Evolutionary conservation across 2,797 vertebrate genomes (phyloP), one percentile per base, ranked within the genome.

Genomic region (Sebastes iracundus): DNA sequence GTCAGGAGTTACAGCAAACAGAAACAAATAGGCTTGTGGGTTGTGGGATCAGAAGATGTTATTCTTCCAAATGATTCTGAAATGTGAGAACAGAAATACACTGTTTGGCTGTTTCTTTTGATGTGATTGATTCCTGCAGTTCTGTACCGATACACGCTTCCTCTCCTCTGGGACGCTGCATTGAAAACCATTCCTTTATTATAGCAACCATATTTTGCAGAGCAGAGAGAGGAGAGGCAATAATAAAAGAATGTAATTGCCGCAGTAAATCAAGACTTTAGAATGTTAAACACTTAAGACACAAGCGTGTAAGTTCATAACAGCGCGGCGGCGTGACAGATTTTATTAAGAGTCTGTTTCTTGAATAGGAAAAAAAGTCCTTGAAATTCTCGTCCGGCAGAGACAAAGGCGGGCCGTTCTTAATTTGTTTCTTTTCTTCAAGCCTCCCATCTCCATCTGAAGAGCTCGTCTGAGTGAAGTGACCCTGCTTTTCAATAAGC

Each of bases 401-500:
- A 91, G 74, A 89, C 77, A 89, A 91, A 90, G 82, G 77, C 28
- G 5, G 71, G n/a, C 25, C 70, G 56, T 81, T 79, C 32, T 90
- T 79, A 63, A 88, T 90, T 73, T 46, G 74, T 83, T 88, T 68
- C 61, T 86, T 90, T 80, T 82, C 70, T 86, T 68, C 66, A 28
- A 83, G 80, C 81, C 80, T 28, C 42, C 53, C 68, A 62, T 88
- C 81, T 85, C 66, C 71, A 81, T 90, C 72, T 86, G 85, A 75
- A 86, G 85, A 89, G 84, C 66, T 85, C 7, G 59, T 61, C 84
- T 83, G 83, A 90, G 82, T 66, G 61, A 78, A 92, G 85, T 91
- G 90, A 92, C 90, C 91, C 85, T 61, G 75, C 86, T 88, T 91
- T 92, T 91, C 82, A 89, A 81, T 84, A 88, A 87, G 52, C 5